Conservation (phyloP, 2,888 invertebrate genomes). For the Drosophila meridionalis region DNA sequence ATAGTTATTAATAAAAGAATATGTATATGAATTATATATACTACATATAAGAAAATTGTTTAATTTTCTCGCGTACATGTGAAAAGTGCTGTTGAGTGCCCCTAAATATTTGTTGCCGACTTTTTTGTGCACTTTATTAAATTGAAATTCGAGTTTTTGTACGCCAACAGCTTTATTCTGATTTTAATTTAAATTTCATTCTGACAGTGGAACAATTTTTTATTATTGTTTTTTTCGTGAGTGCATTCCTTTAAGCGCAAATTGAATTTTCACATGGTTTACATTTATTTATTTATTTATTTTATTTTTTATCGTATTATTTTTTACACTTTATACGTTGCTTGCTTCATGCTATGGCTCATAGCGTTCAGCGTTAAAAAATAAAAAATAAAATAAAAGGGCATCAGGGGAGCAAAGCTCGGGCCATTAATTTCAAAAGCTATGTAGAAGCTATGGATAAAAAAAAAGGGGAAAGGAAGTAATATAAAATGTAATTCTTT, state of each 20-base stretch:
- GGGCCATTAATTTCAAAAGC: slow-evolving; percentile 60
- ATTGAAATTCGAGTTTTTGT: slow-evolving; percentile 31
- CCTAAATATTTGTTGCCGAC: not conserved
- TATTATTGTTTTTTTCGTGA: not conserved
- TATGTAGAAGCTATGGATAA: slow-evolving; percentile 29
- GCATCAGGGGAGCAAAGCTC: slow-evolving; percentile 13
- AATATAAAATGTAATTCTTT: slow-evolving; percentile 38
- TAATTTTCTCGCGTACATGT: not conserved
- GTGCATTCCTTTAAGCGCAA: slow-evolving; percentile 42
- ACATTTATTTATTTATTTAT: slow-evolving; percentile 20
- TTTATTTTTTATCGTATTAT: not conserved
- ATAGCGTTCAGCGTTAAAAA: slow-evolving; percentile 7
- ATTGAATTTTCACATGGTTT: slow-evolving; percentile 65
- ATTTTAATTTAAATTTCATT: slow-evolving; percentile 51
- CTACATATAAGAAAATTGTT: slow-evolving; percentile 1
- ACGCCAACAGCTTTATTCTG: slow-evolving; percentile 48
- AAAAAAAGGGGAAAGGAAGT: not conserved
- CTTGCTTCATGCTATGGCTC: slow-evolving; percentile 15
- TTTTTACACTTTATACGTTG: slow-evolving; percentile 4
- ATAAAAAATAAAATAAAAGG: not conserved
- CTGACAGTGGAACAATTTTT: slow-evolving; percentile 2
- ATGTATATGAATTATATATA: not conserved
- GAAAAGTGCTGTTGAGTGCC: slow-evolving; percentile 1
- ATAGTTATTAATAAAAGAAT: slow-evolving; percentile 5
- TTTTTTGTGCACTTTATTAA: slow-evolving; percentile 40